Evolutionary conservation across 1,140 invertebrate genomes (phyloP), one percentile per base, ranked within the genome.

Genomic region (Bombus waltoni): DNA sequence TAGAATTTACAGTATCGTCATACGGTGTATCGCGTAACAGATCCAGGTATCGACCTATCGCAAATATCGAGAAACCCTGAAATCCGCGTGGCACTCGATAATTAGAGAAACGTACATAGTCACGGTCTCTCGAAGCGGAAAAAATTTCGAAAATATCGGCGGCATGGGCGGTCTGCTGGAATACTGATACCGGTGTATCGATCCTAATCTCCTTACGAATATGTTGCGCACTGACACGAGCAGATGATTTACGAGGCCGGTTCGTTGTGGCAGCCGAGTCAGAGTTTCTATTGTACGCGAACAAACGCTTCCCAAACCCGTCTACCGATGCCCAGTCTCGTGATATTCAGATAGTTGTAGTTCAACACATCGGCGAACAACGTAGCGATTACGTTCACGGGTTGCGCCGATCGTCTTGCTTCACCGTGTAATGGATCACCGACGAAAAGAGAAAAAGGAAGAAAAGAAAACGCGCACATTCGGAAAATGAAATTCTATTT

Each of bases 271-370:
- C 40, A 38, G 40, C 47, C 66, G 9, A 84, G 53, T 68, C 76
- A 53, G 77, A 80, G 83, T 80, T 85, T 80, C 83, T 80, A 85
- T 85, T 85, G 77, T 80, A 62, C 32, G n/a, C n/a, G 81, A 83
- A 83, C 73, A 83, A 83, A 83, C 44, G 81, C 81, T 83, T 83
- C 70, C 73, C 81, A 83, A 83, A 76, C 40, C 81, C 53, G 71
- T 83, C 81, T 59, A 6, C 22, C 42, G 82, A 84, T 78, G 82
- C 65, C 40, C 47, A 71, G 65, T 79, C 82, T 78, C 82, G 57
- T n/a, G 82, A 38, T 71, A 84, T 85, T 85, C 76, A 71, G 53
- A 85, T 70, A 42, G 76, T 42, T 72, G 71, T 15, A 62, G 53
- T 78, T 80, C 53, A 85, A 72, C 68, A 71, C 68, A 85, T 70